Evolutionary conservation across 2,888 invertebrate species (phyloP).

Genomic region (Pasiphila rectangulata): DNA sequence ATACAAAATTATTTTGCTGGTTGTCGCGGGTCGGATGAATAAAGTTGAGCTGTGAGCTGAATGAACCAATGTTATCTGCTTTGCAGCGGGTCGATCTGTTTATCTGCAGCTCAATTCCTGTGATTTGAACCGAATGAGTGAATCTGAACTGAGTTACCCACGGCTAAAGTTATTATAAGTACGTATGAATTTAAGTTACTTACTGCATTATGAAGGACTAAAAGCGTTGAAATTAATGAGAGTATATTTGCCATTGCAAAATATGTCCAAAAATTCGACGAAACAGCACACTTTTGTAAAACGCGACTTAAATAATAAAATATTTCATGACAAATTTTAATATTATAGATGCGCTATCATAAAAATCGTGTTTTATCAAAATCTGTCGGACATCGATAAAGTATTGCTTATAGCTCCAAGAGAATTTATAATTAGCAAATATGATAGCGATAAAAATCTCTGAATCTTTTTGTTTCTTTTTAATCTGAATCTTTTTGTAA

Average conservation of each 20-base stretch:
- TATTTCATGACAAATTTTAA: conserved; percentile 1
- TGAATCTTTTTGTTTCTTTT: too few relatives aligned
- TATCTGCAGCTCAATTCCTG: too few relatives aligned
- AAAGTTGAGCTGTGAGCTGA: too few relatives aligned
- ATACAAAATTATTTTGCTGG: too few relatives aligned
- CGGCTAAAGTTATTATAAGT: background rate
- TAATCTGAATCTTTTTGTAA: too few relatives aligned
- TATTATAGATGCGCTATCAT: conserved; percentile 30
- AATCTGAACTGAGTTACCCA: background rate
- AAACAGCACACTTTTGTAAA: background rate
- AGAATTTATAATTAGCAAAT: background rate
- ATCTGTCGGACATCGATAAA: conserved; percentile 14
- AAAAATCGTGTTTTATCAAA: conserved; percentile 18
- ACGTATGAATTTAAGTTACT: too few relatives aligned
- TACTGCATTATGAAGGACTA: conserved; percentile 8
- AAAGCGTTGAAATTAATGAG: conserved; percentile 1
- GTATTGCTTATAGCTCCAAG: conserved; percentile 3
- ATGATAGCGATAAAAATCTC: too few relatives aligned
- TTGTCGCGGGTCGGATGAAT: too few relatives aligned
- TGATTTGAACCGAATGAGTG: too few relatives aligned
- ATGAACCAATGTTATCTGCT: too few relatives aligned
- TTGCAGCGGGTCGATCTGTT: too few relatives aligned
- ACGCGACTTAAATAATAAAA: conserved; percentile 12
- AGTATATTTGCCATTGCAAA: conserved; percentile 15
- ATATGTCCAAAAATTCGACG: background rate